phyloP scores from a whole-genome alignment of 1,140 invertebrate species.

The Diachasma alloeum region DNA sequence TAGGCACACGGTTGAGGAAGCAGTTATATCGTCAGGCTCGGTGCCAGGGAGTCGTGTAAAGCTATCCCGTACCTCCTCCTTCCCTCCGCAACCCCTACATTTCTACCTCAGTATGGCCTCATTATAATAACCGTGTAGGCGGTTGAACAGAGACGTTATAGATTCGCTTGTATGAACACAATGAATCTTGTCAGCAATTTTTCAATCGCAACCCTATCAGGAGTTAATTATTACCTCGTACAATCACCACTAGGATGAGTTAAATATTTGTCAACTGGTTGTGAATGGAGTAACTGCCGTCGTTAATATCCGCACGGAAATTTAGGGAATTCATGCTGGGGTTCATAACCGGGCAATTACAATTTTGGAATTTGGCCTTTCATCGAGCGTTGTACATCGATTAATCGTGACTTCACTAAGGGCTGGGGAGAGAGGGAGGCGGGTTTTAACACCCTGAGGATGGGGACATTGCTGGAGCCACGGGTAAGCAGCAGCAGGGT shows the following conservation, averaged over 20 bases:
- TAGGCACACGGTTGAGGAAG: background rate
- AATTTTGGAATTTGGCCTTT: background rate
- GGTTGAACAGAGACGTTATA: background rate
- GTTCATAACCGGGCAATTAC: background rate
- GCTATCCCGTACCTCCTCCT: background rate
- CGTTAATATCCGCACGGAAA: background rate
- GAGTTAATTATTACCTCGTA: too few relatives aligned
- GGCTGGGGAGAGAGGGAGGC: background rate
- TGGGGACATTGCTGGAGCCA: background rate
- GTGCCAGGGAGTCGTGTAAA: conserved; percentile 13
- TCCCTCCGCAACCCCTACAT: background rate
- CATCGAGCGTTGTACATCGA: conserved; percentile 5
- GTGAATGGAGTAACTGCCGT: background rate
- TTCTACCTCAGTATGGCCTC: background rate
- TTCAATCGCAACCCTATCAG: too few relatives aligned
- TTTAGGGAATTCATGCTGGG: background rate
- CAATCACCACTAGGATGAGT: background rate
- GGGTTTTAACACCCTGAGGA: background rate
- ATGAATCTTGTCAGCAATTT: too few relatives aligned
- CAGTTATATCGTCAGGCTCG: conserved; percentile 6
- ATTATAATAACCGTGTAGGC: conserved; percentile 15
- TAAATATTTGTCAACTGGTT: background rate
- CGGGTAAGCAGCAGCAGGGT: background rate
- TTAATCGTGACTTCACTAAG: background rate
- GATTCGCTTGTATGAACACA: background rate